phyloP scores from a whole-genome alignment of 2,797 vertebrate species.

The Myoxocephalus aenaeus region DNA sequence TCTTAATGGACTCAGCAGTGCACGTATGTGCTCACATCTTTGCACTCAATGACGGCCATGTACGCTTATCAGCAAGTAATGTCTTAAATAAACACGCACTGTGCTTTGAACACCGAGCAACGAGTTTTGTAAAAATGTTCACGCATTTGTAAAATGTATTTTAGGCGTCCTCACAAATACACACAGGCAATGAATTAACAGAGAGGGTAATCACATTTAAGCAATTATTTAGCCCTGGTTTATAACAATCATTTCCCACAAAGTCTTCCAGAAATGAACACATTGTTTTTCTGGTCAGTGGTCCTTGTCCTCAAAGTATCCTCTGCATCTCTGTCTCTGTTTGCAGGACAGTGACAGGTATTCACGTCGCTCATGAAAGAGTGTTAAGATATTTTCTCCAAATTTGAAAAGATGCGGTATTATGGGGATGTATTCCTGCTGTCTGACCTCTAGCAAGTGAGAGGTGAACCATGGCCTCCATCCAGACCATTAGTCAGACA shows the following conservation, averaged over 20 bases:
- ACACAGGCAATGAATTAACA: conserved; percentile 28
- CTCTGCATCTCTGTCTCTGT: conserved; percentile 4
- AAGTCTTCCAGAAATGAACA: conserved; percentile 18
- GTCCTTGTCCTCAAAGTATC: not conserved
- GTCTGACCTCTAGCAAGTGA: conserved; percentile 78
- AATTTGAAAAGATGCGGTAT: conserved; percentile 51
- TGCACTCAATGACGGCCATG: conserved; percentile 32
- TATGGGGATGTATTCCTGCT: conserved; percentile 64
- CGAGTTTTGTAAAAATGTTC: conserved; percentile 3
- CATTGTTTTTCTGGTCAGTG: not conserved
- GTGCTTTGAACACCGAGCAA: conserved; percentile 4
- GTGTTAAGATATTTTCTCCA: conserved; percentile 28
- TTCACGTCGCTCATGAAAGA: conserved; percentile 23
- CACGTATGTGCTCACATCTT: conserved; percentile 49
- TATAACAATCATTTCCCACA: conserved; percentile 38
- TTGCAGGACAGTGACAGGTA: conserved; percentile 9
- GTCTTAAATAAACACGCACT: conserved; percentile 47
- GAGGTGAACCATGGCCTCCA: conserved; percentile 80
- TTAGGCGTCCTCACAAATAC: not conserved
- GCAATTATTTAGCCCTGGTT: conserved; percentile 39
- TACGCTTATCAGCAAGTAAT: conserved; percentile 48
- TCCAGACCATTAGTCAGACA: conserved; percentile 82
- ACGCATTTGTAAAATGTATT: not conserved
- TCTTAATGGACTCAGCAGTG: conserved; percentile 67
- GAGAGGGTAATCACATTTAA: conserved; percentile 37